These are phyloP conservation scores for Melinaea marsaeus DNA, from an alignment of 2,888 invertebrate genomes.

Conservation along the genomic window DNA sequence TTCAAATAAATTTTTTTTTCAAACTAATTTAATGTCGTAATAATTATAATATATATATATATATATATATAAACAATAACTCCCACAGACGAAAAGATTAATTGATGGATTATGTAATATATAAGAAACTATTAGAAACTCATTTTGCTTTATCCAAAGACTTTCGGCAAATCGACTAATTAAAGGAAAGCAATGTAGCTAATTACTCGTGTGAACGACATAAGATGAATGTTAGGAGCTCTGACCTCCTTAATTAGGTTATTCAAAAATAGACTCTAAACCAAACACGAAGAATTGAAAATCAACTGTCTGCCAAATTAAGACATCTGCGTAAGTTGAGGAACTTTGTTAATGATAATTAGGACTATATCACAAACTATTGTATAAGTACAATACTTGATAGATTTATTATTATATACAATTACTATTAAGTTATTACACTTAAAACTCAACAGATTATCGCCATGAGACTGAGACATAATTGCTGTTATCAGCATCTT, in stretches of 20 bases:
- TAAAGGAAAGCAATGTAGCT: conserved; percentile 1
- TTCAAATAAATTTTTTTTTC: no score
- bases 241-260: background rate
- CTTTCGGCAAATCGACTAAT: conserved; percentile 1
- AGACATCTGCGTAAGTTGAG: background rate
- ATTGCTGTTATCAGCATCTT: conserved; percentile 13
- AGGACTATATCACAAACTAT: background rate
- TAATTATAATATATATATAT: no score
- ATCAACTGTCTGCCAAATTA: background rate
- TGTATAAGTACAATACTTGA: no score
- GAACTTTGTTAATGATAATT: conserved; percentile 5
- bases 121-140: background rate
- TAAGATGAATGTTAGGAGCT: background rate
- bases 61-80: no score
- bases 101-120: no score
- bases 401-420: no score
- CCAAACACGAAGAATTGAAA: background rate
- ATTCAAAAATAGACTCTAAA: background rate
- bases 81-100: no score
- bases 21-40: no score
- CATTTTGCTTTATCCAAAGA: background rate
- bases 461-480: no score
- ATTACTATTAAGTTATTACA: no score
- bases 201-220: conserved; percentile 3
- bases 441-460: no score